Base-by-base conservation (phyloP, 2,888 invertebrate species). In the Diogma glabrata region DNA sequence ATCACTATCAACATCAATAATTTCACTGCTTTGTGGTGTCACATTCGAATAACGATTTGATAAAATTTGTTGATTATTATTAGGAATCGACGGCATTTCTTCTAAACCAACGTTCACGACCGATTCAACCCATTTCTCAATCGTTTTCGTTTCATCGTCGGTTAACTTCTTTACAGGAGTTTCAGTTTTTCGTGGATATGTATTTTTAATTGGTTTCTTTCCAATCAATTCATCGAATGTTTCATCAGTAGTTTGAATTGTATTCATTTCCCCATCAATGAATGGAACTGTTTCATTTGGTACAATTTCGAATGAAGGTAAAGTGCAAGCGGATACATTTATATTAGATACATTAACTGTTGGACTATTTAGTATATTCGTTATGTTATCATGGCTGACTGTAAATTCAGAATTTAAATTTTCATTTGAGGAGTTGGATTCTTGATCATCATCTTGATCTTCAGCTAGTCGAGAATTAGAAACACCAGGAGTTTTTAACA, bases 141-240 rank as follows among this genome's bases (percentile, higher is more conserved):
- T 43, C n/a, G 20, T 43, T 43, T 43, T 23, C 22, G 43, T 22
- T 43, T 43, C 22, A 3, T n/a, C n/a, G 12, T 20, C 22, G 5
- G 43, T 43, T 3, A 43, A 14, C 23, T 14, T 20, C 43, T n/a
- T 22, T 22, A n/a, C 20, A n/a, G 52, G 26, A 47, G 55, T 12
- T 16, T 38, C 40, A 36, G 53, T 36, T 19, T 40, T 54, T 6
- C 61, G 57, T 17, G 47, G 14, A 40, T 60, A 58, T 1, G 47
- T 56, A 40, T 59, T 59, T 26, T 50, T 57, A 7, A 57, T 55
- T 19, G 20, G 49, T 10, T 57, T 52, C 16, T 62, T 58, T 17
- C 66, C 65, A 16, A 56, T 49, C 22, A 62, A 51, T 47, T 57
- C 54, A 52, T 62, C 61, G 38, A 61, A 64, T 1, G 58, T 57